Conservation (phyloP, 2,888 invertebrate genomes). For the Sphinx pinastri region DNA sequence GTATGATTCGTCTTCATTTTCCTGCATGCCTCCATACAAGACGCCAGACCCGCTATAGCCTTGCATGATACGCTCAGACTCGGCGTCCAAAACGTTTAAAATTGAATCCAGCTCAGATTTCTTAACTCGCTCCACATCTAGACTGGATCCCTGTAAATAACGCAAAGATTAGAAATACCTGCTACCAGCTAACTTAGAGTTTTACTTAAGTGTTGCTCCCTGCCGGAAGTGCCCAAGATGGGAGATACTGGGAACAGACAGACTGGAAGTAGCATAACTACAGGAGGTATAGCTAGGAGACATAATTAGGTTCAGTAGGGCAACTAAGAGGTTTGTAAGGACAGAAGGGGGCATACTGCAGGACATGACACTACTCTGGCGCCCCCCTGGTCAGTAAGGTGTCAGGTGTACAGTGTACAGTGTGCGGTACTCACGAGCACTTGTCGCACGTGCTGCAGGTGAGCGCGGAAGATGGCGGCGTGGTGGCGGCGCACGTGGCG, state of each 20-base stretch:
- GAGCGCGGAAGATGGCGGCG: slow-evolving; percentile 83
- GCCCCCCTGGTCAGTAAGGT: too few species aligned
- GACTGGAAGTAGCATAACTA: too few species aligned
- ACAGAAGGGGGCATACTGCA: too few species aligned
- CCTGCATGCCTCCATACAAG: slow-evolving; percentile 73
- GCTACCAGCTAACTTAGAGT: too few species aligned
- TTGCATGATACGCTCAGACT: slow-evolving; percentile 72
- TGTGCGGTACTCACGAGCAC: slow-evolving; percentile 44
- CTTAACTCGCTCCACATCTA: slow-evolving; percentile 58
- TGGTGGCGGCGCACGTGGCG: slow-evolving; percentile 90
- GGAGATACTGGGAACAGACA: too few species aligned
- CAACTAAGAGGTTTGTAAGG: too few species aligned
- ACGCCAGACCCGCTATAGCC: slow-evolving; percentile 66
- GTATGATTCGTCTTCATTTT: slow-evolving; percentile 35
- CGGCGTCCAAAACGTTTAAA: slow-evolving; percentile 70
- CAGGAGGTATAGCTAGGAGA: too few species aligned
- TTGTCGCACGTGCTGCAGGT: slow-evolving; percentile 66
- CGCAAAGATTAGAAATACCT: not conserved
- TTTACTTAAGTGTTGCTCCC: too few species aligned
- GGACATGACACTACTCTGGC: too few species aligned
- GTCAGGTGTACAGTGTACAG: not conserved
- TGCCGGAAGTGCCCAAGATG: too few species aligned
- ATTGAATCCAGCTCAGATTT: slow-evolving; percentile 72
- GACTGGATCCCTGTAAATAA: slow-evolving; percentile 16
- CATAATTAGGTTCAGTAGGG: too few species aligned